phyloP scores from a whole-genome alignment of 2,888 invertebrate species.

The Tanytarsus gracilentus region DNA sequence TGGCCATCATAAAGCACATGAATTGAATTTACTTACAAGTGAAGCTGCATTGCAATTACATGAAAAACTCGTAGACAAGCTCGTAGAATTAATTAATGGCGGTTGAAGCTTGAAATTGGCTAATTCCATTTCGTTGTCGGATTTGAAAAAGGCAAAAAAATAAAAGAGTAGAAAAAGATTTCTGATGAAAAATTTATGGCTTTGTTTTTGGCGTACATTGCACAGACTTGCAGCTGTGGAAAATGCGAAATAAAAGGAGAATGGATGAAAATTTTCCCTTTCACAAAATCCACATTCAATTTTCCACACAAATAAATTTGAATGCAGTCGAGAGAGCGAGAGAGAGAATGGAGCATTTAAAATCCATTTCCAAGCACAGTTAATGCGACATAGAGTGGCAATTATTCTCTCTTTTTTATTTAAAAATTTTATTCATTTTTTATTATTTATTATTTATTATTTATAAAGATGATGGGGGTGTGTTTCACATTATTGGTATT shows the following conservation, averaged over 20 bases:
- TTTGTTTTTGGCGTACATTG: too few relatives aligned
- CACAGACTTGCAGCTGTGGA: neutral
- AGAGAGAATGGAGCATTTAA: conserved; percentile 7
- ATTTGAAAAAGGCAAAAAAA: neutral
- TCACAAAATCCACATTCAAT: neutral
- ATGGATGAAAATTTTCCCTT: neutral
- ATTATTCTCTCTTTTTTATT: too few relatives aligned
- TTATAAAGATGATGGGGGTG: too few relatives aligned
- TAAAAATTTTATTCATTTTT: too few relatives aligned
- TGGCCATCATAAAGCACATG: neutral
- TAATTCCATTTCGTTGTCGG: neutral
- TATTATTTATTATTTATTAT: too few relatives aligned
- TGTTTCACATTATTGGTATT: too few relatives aligned
- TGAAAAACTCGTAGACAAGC: neutral
- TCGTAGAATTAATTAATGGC: conserved; percentile 15
- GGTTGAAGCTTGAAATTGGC: conserved; percentile 14
- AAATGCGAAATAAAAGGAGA: neutral
- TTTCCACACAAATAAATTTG: conserved; percentile 6
- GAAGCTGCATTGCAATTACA: conserved; percentile 1
- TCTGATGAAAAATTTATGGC: conserved; percentile 8
- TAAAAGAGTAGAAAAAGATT: neutral
- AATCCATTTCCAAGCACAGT: neutral
- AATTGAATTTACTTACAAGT: neutral
- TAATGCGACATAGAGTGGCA: conserved; percentile 14
- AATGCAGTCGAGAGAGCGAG: neutral